phyloP scores from a whole-genome alignment of 1,140 invertebrate genomes.

The Pemphigus obesinymphae region DNA sequence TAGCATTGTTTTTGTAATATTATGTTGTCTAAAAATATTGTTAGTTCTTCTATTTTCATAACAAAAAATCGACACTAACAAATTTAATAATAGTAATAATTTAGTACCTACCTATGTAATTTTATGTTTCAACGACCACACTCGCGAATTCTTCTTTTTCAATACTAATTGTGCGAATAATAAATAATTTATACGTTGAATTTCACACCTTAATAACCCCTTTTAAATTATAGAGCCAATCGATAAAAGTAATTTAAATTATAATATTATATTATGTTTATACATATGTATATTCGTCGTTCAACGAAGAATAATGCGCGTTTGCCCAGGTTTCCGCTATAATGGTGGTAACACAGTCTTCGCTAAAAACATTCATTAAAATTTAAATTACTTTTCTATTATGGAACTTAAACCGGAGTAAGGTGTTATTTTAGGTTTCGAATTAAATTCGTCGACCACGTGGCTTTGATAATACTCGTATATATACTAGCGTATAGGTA shows the following conservation, averaged over 20 bases:
- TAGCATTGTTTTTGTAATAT: too few species aligned
- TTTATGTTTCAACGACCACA: not conserved
- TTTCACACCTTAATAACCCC: not conserved
- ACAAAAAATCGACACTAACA: not conserved
- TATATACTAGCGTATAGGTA: not conserved
- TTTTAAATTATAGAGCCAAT: not conserved
- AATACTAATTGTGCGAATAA: too few species aligned
- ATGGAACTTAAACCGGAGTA: not conserved
- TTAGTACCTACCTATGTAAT: too few species aligned
- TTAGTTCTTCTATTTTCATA: not conserved
- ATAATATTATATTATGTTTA: too few species aligned
- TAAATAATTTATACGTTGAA: not conserved
- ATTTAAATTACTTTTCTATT: not conserved
- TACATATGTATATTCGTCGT: not conserved
- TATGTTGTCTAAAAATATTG: too few species aligned
- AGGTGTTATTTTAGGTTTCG: not conserved
- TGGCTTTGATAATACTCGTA: not conserved
- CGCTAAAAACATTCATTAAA: not conserved
- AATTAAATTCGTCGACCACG: not conserved
- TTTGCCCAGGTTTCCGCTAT: not conserved
- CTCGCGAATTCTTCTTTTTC: not conserved
- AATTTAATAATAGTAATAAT: not conserved
- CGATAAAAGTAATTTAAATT: conserved; percentile 5
- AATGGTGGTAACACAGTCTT: not conserved
- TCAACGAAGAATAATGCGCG: not conserved